phyloP scores from a whole-genome alignment of 1,140 invertebrate species.

The Eulimnadia texana region DNA sequence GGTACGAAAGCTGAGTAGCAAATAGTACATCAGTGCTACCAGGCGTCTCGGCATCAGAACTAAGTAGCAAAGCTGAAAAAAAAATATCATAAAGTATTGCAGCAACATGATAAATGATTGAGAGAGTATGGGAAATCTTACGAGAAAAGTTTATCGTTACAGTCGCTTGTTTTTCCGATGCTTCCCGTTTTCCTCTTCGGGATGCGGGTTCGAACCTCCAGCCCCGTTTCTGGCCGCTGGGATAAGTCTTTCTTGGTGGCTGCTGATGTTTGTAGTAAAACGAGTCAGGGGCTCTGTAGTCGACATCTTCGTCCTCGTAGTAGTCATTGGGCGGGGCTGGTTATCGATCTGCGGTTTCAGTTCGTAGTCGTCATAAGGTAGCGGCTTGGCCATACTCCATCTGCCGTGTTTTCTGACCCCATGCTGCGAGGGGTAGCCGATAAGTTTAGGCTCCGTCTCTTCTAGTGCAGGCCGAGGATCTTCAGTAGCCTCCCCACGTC shows the following conservation, averaged over 20 bases:
- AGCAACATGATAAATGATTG: too few species aligned
- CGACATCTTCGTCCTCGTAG: not conserved
- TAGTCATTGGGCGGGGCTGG: not conserved
- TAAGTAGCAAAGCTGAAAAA: not conserved
- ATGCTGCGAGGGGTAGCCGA: slow-evolving; percentile 3
- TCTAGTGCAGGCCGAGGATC: not conserved
- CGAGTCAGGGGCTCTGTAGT: not conserved
- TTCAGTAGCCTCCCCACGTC: not conserved
- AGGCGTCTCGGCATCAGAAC: not conserved
- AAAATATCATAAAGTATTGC: too few species aligned
- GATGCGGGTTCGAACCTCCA: not conserved
- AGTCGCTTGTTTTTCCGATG: not conserved
- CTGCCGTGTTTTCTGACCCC: slow-evolving; percentile 7
- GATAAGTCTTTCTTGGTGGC: not conserved
- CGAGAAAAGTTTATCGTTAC: not conserved
- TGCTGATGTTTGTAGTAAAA: not conserved
- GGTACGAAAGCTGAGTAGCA: not conserved
- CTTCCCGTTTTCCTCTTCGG: not conserved
- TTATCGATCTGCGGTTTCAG: not conserved
- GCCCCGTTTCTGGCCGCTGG: not conserved
- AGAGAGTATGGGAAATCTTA: too few species aligned
- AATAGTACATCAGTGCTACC: not conserved
- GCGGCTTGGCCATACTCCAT: not conserved
- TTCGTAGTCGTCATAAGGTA: not conserved
- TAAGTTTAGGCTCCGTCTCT: not conserved